Base-by-base conservation (phyloP, 2,113 vertebrate genomes). In the Ictalurus punctatus region DNA sequence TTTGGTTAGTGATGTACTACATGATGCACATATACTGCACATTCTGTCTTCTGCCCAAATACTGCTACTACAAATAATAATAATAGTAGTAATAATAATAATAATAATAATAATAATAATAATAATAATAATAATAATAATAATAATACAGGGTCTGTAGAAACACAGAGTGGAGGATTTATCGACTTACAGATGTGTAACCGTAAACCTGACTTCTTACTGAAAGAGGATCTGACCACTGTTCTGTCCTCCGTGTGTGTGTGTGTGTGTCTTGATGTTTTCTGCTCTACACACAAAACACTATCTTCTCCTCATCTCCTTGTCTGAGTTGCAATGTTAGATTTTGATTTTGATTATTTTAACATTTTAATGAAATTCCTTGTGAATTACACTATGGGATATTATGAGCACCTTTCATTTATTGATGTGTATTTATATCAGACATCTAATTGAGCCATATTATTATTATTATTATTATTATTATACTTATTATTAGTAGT, bases 221-320 rank as follows among this genome's bases (percentile, higher is more conserved):
- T 73, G 81, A 88, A 56, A 86, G 37, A 76, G 67, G 93, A 65
- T 92, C 90, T 92, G 92, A 90, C 88, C 92, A 90, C 84, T 52
- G 25, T 27, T 23, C 16, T 73, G 56, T 58, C 56, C 16, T 58
- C 16, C 4, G n/a, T 71, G 14, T 30, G 69, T 91, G 91, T 90
- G 90, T 58, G 79, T 83, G 84, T 61, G 83, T 65, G 23, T 69
- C 9, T 10, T 5, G 52, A 30, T 58, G 40, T 17, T 54, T 54
- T 52, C 25, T 80, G 78, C 44, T 79, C 44, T 27, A 78, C 74
- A 44, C 37, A 74, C 73, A 21, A 12, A 44, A 52, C 76, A 80
- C 17, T 3, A 16, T 54, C 48, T 54, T 17, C 78, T 56, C 52
- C n/a, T 81, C 52, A 58, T 81, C 79, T 81, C n/a, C n/a, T 56